Evolutionary conservation across 2,113 vertebrate genomes (phyloP), one percentile per base, ranked within the genome.

Genomic region (Opisthocomus hoazin): DNA sequence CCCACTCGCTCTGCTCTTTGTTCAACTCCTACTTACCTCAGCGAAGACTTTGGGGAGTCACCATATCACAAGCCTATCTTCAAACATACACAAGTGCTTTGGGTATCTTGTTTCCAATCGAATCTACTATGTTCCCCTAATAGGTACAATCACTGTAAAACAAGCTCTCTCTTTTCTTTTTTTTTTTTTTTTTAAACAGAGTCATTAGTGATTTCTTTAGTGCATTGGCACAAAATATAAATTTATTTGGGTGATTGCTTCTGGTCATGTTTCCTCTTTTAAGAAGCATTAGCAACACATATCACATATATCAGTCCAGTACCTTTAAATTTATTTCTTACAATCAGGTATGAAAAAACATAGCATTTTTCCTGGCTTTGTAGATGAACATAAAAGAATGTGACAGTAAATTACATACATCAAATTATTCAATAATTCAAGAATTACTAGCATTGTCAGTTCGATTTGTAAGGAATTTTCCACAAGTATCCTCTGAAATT

Each of bases 71-170:
- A 89, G 57, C 53, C 32, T 69, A 45, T 76, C 85, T 91, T 92
- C 76, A 77, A 87, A 90, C n/a, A 82, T 57, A 79, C 73, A 82
- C 77, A 73, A 82, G 91, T 82, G 89, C 41, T 89, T 93, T 73
- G 81, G 45, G 41, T 94, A 95, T 96, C 92, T 91, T 76, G 54
- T 96, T 92, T 91, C 86, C 74, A 96, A 79, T 94, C 23, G 16
- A 94, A 94, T 56, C n/a, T 48, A 14, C 69, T 83, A 1, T 64
- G 53, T 93, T 87, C 37, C 66, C 48, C 29, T 94, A 89, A 92
- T 82, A 87, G 80, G 74, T 93, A 89, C 85, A 94, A 96, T 83
- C 76, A 50, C 53, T 91, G 77, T 94, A 74, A 95, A 96, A 96
- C 91, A 95, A 91, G 91, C 20, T 89, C 48, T 89, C 60, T 48